These are phyloP conservation scores for Megaceryle alcyon DNA, from an alignment of 2,797 vertebrate species.

Conservation along the genomic window DNA sequence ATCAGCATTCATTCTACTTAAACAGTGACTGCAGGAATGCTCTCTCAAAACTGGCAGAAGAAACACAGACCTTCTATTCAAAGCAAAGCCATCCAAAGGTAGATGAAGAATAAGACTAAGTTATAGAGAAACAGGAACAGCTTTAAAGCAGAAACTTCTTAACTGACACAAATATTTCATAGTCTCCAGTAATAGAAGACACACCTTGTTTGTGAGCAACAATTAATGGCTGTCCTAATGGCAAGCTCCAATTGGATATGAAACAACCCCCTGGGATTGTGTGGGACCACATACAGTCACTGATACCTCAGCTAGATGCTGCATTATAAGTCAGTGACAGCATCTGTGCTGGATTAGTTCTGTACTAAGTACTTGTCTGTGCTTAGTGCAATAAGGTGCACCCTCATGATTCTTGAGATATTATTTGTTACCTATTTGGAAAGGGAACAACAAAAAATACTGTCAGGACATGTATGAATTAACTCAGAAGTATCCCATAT, in stretches of 20 bases:
- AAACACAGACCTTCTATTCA: neutral
- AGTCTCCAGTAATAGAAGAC: neutral
- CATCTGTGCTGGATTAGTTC: neutral
- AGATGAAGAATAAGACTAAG: neutral
- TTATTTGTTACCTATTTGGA: neutral
- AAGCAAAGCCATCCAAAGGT: neutral
- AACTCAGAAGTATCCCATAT: neutral
- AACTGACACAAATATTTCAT: neutral
- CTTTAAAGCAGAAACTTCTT: neutral
- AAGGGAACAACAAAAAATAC: slow-evolving; percentile 8
- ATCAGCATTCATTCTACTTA: neutral
- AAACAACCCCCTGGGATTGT: neutral
- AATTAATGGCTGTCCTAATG: neutral
- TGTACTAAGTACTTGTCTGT: neutral
- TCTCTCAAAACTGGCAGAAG: neutral
- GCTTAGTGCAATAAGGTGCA: neutral
- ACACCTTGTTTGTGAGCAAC: neutral
- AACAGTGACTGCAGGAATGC: neutral
- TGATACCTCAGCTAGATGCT: neutral
- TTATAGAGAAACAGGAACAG: neutral
- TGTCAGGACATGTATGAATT: neutral
- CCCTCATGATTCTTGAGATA: neutral
- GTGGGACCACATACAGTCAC: neutral
- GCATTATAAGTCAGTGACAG: neutral
- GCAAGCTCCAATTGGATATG: neutral